Evolutionary conservation across 2,113 vertebrate species (phyloP), one percentile per base, ranked within the genome.

Genomic region (Eulemur rufifrons): DNA sequence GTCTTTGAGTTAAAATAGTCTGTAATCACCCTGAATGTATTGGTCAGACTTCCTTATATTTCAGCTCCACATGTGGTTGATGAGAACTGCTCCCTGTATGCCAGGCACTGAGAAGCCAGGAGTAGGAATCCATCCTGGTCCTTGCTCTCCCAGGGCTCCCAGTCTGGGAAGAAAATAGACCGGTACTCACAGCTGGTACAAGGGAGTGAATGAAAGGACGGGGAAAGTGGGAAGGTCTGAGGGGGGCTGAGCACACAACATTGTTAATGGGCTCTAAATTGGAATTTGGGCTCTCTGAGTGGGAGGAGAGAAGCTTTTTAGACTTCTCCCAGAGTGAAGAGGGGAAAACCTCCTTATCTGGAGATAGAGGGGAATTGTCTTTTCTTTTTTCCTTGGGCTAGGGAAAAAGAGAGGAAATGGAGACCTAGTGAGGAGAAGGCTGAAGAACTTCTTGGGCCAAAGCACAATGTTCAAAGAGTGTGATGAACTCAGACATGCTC

Each of bases 1-100:
- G 61, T 83, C 81, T 97, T 90, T 81, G 90, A 95, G 92, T 91
- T 87, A 88, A 94, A 93, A 95, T 92, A 95, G 69, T 64, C 91
- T 66, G 39, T 86, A 94, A 86, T 92, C 32, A 37, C 63, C 68
- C 61, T 83, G 89, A 89, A 92, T 89, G 77, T 95, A 88, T 93
- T 81, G 50, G 81, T 93, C 66, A 93, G 69, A 73, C 69, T 92
- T 91, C 87, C 42, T 89, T 89, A 64, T 91, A 39, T 84, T 97
- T 95, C 74, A 73, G 21, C 66, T 85, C 91, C 54, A 21, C 66
- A 32, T 91, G 47, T 76, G 29, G 45, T 89, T 86, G 83, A 82
- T 84, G 50, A 86, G 82, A 88, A 73, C 47, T 42, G 59, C n/a
- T 90, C 47, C 42, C 23, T 4, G 18, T 52, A 34, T 77, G 59